Evolutionary conservation across 1,140 invertebrate species (phyloP).

Genomic region (Delia radicum): DNA sequence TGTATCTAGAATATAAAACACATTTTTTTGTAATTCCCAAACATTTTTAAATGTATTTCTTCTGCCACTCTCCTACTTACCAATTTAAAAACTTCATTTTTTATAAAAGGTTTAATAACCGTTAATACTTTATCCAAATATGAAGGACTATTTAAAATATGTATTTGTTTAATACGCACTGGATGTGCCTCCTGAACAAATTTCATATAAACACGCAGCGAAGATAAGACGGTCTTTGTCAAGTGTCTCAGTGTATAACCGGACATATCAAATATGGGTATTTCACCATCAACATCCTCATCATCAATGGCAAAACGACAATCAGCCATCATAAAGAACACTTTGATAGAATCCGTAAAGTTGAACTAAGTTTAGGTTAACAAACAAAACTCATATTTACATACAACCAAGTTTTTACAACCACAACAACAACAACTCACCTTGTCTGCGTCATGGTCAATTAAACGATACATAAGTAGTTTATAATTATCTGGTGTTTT

Average conservation of each 20-base stretch:
- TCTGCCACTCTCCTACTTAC: slow-evolving; percentile 19
- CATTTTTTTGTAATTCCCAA: not conserved
- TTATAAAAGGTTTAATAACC: slow-evolving; percentile 67
- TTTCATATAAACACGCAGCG: slow-evolving; percentile 68
- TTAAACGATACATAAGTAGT: slow-evolving; percentile 65
- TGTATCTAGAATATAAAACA: slow-evolving; percentile 55
- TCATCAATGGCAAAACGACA: slow-evolving; percentile 61
- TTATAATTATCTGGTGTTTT: slow-evolving; percentile 62
- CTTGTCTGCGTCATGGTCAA: slow-evolving; percentile 62
- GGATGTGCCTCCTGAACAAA: slow-evolving; percentile 76
- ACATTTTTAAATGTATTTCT: not conserved
- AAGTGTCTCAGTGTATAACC: slow-evolving; percentile 65
- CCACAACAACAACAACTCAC: slow-evolving; percentile 34
- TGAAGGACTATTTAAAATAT: slow-evolving; percentile 67
- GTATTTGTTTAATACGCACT: slow-evolving; percentile 70
- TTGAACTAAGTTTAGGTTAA: slow-evolving; percentile 57
- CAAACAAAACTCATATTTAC: too few relatives aligned
- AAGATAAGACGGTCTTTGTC: slow-evolving; percentile 63
- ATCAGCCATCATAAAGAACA: slow-evolving; percentile 70
- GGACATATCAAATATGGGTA: slow-evolving; percentile 70
- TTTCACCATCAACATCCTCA: slow-evolving; percentile 62
- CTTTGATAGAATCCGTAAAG: slow-evolving; percentile 67
- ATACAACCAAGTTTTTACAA: not conserved
- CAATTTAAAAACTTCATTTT: slow-evolving; percentile 62
- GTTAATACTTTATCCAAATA: slow-evolving; percentile 66